Evolutionary conservation across 2,797 vertebrate species (phyloP).

Genomic region (Acanthurus lineatus): DNA sequence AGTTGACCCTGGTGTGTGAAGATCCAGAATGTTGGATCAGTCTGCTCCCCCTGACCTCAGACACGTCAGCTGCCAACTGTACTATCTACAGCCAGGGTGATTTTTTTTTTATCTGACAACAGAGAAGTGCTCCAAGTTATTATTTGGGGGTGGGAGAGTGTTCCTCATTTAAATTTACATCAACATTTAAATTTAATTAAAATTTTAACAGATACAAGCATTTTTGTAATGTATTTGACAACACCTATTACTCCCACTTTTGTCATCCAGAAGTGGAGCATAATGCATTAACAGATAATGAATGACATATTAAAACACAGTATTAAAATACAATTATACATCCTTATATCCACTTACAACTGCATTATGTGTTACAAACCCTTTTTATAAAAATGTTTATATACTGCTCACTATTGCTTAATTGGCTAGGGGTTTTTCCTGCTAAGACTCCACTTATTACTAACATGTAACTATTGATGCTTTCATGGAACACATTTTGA

Average conservation of each 20-base stretch:
- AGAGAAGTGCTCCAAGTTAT: background rate
- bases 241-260: too few species aligned
- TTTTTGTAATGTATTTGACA: too few species aligned
- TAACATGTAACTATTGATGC: too few species aligned
- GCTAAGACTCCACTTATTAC: too few species aligned
- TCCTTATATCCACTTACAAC: too few species aligned
- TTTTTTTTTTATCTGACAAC: background rate
- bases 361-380: background rate
- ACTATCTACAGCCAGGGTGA: constrained; percentile 92
- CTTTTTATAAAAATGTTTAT: background rate
- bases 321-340: too few species aligned
- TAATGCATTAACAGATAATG: background rate
- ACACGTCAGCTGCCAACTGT: constrained; percentile 84
- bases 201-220: too few species aligned
- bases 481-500: background rate
- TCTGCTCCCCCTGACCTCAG: constrained; percentile 84
- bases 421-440: background rate
- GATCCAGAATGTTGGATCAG: constrained; percentile 91
- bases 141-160: too few species aligned
- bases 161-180: too few species aligned
- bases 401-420: background rate
- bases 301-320: background rate
- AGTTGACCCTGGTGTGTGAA: constrained; percentile 85
- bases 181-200: too few species aligned
- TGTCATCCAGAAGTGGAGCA: background rate